Percentiles rank a stretch among this genome's conserved stretches.
Evolutionary conservation across 2,888 invertebrate genomes (phyloP).

Genomic region (Xanthorhoe spadicearia): DNA sequence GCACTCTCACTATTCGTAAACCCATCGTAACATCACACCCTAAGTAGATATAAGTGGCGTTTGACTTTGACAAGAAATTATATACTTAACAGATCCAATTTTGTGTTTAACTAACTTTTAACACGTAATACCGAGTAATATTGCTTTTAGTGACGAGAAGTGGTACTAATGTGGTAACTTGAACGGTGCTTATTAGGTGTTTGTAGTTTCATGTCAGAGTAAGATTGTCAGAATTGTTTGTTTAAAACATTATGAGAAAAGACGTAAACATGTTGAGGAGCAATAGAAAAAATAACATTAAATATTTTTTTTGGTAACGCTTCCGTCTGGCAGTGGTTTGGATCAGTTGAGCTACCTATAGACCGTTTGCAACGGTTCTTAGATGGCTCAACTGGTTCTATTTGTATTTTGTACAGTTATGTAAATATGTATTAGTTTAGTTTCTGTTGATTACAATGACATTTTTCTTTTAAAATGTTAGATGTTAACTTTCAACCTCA

Average conservation of each 20-base stretch:
- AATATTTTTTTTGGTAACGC: no score
- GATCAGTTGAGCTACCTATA: no score
- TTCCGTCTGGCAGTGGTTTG: no score
- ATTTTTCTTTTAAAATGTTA: no score
- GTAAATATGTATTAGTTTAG: no score
- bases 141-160: conserved; percentile 39
- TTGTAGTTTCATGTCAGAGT: conserved; percentile 14
- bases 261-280: no score
- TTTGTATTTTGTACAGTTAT: no score
- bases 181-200: conserved; percentile 11
- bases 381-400: no score
- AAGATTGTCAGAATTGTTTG: not conserved
- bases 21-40: conserved; percentile 39
- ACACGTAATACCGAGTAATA: conserved; percentile 51
- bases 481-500: no score
- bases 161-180: conserved; percentile 20
- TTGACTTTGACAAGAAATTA: conserved; percentile 75
- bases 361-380: no score
- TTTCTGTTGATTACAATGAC: no score
- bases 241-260: not conserved
- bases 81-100: conserved; percentile 66
- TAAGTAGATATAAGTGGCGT: conserved; percentile 57
- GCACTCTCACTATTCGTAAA: conserved; percentile 27
- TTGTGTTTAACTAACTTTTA: conserved; percentile 69
- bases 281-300: no score